Evolutionary conservation across 2,888 invertebrate species (phyloP).

Genomic region (Chrysina gloriosa): DNA sequence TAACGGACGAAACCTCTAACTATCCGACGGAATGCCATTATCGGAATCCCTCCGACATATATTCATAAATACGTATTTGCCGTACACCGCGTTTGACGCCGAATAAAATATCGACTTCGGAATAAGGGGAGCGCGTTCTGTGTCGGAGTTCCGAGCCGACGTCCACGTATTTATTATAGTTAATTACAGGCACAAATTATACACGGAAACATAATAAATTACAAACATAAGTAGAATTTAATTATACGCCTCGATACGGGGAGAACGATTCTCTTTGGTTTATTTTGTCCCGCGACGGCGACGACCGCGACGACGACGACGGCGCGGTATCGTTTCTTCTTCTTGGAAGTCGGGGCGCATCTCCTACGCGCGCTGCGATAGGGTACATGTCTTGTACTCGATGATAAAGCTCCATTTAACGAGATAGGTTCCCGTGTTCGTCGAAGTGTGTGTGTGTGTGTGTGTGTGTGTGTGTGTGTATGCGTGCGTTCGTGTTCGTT

Average conservation of each 20-base stretch:
- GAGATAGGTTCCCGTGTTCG: too few species aligned
- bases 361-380: too few species aligned
- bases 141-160: slow-evolving; percentile 37
- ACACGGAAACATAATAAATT: slow-evolving; percentile 64
- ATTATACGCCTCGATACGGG: slow-evolving; percentile 56
- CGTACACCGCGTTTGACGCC: neutral
- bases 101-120: neutral
- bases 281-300: slow-evolving; percentile 56
- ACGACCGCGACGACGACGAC: slow-evolving; percentile 33
- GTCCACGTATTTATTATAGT: slow-evolving; percentile 48
- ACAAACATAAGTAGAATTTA: slow-evolving; percentile 64
- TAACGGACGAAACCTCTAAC: too few species aligned
- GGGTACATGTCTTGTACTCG: neutral
- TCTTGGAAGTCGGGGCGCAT: too few species aligned
- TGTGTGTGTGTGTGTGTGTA: neutral
- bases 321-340: neutral
- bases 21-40: slow-evolving; percentile 12
- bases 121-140: neutral
- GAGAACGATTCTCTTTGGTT: slow-evolving; percentile 52
- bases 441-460: too few species aligned
- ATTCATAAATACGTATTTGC: neutral
- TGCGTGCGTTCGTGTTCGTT: neutral
- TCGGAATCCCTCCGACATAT: neutral
- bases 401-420: slow-evolving; percentile 5
- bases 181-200: slow-evolving; percentile 61